Evolutionary conservation across 2,888 invertebrate species (phyloP), one percentile per base, ranked within the genome.

Genomic region (Trichogramma evanescens): DNA sequence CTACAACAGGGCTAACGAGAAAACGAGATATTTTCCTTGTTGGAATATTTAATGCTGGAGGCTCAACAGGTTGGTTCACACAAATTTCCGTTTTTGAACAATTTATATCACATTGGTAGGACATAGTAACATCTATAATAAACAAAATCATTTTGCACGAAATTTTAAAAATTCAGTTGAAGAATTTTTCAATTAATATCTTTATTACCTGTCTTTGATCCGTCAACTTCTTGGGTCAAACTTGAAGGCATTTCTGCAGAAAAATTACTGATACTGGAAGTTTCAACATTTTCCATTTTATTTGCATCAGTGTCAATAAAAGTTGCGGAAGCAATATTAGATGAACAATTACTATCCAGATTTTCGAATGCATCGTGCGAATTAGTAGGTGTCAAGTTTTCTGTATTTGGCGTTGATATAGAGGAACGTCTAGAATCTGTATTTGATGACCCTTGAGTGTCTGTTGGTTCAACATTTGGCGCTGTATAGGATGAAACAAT

Each of bases 1-100:
- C 86, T 43, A 88, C 82, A 2, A 91, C 90, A 38, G 91, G 90
- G 75, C 90, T 91, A 68, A 91, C 90, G 74, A 90, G 82, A 79
- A 91, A 91, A 60, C 91, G 81, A 42, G 91, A 91, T 69, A 26
- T 26, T 26, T 26, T 26, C 39, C 44, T 60, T 5, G 84, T 68
- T 8, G 71, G 84, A 6, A 81, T 65, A 3, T 67, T 61, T 13
- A 70, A 58, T 45, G 69, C 71, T 6, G 64, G 52, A 38, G 63
- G 48, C 56, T 72, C 73, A n/a, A 7, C 50, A 4, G 52, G 6
- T 49, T 65, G 65, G 13, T 64, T 66, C 26, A 49, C 45, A 6
- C 53, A 13, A 9, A 45, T 56, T 8, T 52, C 57, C 38, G 26
- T 26, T 26, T 26, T 26, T 26, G 26, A 26, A 26, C 26, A 26